These are phyloP conservation scores for Pygoscelis antarcticus DNA, from an alignment of 2,113 vertebrate species.

Conservation along the genomic window DNA sequence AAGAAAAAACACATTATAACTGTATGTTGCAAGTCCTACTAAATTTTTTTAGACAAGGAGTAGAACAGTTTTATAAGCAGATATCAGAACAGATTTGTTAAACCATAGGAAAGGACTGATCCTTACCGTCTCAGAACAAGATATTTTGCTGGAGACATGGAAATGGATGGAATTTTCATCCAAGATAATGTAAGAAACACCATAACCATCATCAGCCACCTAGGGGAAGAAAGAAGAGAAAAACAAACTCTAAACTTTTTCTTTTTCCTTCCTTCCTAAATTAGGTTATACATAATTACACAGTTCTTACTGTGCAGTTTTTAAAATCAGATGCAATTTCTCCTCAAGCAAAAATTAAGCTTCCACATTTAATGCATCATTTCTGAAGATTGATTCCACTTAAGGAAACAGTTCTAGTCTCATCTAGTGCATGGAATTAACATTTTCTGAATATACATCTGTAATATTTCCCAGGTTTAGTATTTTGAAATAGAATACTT, in stretches of 20 bases:
- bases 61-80: neutral
- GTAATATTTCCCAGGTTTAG: neutral
- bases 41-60: neutral
- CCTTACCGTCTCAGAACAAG: constrained; percentile 91
- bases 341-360: neutral
- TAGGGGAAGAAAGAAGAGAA: constrained; percentile 27
- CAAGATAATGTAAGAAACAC: constrained; percentile 93
- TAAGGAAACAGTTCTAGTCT: neutral
- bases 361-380: neutral
- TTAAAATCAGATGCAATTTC: neutral
- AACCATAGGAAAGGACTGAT: neutral
- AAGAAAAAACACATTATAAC: neutral
- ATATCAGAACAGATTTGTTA: neutral
- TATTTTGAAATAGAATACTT: neutral
- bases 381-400: neutral
- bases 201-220: constrained; percentile 98
- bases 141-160: constrained; percentile 95
- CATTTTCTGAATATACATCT: neutral
- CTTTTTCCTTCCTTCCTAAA: neutral
- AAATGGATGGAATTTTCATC: constrained; percentile 91
- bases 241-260: neutral
- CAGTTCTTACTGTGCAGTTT: neutral
- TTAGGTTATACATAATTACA: neutral
- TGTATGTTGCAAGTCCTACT: neutral
- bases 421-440: neutral